phyloP scores from a whole-genome alignment of 2,797 vertebrate genomes.

The Stomatorhinus walkeri region DNA sequence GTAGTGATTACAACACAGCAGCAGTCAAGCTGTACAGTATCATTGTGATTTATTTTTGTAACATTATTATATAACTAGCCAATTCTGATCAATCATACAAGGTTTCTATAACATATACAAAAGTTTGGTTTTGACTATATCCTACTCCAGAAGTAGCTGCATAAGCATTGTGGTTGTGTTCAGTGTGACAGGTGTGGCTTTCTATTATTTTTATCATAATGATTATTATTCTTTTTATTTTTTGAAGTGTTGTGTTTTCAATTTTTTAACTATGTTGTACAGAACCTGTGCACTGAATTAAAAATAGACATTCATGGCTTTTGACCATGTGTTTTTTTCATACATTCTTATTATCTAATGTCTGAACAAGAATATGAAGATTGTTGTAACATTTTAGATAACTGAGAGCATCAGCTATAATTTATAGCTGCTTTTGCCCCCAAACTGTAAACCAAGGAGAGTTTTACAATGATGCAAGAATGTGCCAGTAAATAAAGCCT shows the following conservation, averaged over 20 bases:
- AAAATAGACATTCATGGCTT: slow-evolving; percentile 25
- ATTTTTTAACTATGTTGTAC: slow-evolving; percentile 37
- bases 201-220: slow-evolving; percentile 30
- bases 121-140: slow-evolving; percentile 54
- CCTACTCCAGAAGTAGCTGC: slow-evolving; percentile 54
- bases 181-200: slow-evolving; percentile 58
- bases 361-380: not conserved
- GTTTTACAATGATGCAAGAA: not conserved
- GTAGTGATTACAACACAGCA: slow-evolving; percentile 38
- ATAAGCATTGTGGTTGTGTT: slow-evolving; percentile 59
- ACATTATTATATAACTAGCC: slow-evolving; percentile 35
- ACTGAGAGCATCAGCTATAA: not conserved
- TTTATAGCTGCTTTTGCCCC: not conserved
- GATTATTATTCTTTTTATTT: not conserved
- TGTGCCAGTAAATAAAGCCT: not conserved
- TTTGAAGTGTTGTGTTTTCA: slow-evolving; percentile 49
- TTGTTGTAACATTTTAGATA: not conserved
- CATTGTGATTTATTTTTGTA: slow-evolving; percentile 43
- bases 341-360: not conserved
- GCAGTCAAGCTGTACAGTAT: slow-evolving; percentile 43
- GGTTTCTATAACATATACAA: slow-evolving; percentile 52
- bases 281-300: slow-evolving; percentile 47
- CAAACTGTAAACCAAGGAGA: not conserved
- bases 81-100: slow-evolving; percentile 43
- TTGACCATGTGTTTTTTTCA: not conserved